Percentiles rank a stretch among this genome's conserved stretches.
Evolutionary conservation across 2,113 vertebrate species (phyloP).

Genomic region (Edolisoma coerulescens): DNA sequence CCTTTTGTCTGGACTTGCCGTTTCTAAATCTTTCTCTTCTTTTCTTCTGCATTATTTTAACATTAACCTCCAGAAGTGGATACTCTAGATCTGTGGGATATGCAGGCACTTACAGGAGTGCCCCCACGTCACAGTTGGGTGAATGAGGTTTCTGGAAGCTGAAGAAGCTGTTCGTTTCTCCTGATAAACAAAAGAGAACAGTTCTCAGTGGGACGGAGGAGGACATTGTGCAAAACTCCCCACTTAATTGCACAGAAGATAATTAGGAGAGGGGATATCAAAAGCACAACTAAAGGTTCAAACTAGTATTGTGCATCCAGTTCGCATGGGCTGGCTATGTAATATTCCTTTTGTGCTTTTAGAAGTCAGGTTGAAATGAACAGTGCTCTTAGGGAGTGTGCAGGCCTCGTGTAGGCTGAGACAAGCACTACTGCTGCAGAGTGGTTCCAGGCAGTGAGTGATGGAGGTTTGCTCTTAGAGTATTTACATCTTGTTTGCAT

Average conservation of each 20-base stretch:
- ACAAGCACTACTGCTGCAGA: background rate
- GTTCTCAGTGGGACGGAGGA: background rate
- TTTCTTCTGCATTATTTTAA: background rate
- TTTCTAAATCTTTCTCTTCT: background rate
- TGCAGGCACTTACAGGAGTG: background rate
- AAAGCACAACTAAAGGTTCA: background rate
- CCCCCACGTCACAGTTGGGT: rapidly evolving
- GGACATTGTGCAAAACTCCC: background rate
- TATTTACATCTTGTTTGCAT: background rate
- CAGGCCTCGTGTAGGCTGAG: background rate
- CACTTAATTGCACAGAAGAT: background rate
- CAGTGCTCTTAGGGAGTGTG: background rate
- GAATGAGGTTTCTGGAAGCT: background rate
- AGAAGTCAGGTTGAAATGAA: background rate
- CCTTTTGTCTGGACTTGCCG: background rate
- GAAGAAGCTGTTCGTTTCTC: background rate
- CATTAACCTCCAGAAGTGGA: background rate
- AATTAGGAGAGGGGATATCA: background rate
- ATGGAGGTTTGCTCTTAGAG: background rate
- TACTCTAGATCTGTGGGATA: background rate
- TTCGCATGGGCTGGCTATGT: background rate
- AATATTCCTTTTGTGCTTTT: background rate
- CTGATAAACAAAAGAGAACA: background rate
- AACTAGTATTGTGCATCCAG: background rate
- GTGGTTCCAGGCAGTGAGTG: background rate